Evolutionary conservation across 2,888 invertebrate species (phyloP).

Genomic region (Netelia inedita): DNA sequence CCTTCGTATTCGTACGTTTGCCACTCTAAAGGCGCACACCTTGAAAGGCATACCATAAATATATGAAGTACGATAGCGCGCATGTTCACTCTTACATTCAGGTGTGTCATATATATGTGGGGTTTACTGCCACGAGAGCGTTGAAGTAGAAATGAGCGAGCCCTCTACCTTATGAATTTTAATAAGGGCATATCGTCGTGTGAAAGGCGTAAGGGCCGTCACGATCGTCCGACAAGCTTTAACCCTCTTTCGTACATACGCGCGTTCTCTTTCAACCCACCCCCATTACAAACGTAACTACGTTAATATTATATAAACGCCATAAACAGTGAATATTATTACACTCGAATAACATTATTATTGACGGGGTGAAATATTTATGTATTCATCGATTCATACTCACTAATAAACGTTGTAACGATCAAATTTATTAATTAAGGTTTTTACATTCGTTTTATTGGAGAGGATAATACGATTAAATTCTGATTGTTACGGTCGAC

Average conservation of each 20-base stretch:
- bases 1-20: constrained; percentile 4
- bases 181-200: constrained; percentile 77
- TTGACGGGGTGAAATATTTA: too few relatives aligned
- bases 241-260: constrained; percentile 5
- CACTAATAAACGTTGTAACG: too few relatives aligned
- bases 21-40: constrained; percentile 17
- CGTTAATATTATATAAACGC: background rate
- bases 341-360: too few relatives aligned
- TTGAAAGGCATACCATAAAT: constrained; percentile 75
- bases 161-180: constrained; percentile 79
- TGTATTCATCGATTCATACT: too few relatives aligned
- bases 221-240: constrained; percentile 36
- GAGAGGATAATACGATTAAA: too few relatives aligned
- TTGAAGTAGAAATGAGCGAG: constrained; percentile 75
- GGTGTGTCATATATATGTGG: background rate
- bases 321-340: too few relatives aligned
- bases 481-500: too few relatives aligned
- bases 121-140: constrained; percentile 54
- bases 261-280: background rate
- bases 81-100: constrained; percentile 38
- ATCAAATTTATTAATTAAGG: too few relatives aligned
- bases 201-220: constrained; percentile 75
- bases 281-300: background rate
- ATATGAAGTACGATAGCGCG: constrained; percentile 73
- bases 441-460: too few relatives aligned